Percentiles rank a stretch among this genome's conserved stretches.
phyloP scores from a whole-genome alignment of 2,888 invertebrate genomes.

The Trypoxylon attenuatum region DNA sequence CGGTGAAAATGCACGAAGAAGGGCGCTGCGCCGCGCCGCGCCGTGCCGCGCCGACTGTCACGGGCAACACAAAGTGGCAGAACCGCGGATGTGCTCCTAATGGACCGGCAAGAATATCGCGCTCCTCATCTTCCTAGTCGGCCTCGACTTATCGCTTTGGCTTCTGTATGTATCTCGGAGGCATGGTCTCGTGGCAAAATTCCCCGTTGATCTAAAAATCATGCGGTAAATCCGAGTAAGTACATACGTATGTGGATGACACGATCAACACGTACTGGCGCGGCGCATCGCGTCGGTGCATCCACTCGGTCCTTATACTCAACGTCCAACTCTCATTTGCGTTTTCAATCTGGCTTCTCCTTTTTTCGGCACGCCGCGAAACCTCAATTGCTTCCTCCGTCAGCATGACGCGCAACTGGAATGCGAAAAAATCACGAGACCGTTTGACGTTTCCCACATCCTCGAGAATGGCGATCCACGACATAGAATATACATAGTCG shows the following conservation, averaged over 20 bases:
- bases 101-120: conserved; percentile 57
- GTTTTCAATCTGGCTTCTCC: neutral
- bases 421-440: neutral
- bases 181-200: conserved; percentile 1
- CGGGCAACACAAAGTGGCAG: conserved; percentile 47
- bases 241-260: neutral
- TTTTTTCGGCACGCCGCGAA: neutral
- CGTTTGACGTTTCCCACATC: neutral
- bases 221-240: too few relatives aligned
- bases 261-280: neutral
- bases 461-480: too few relatives aligned
- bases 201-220: conserved; percentile 7
- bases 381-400: too few relatives aligned
- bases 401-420: neutral
- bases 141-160: conserved; percentile 49
- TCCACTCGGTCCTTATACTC: too few relatives aligned
- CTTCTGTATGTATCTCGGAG: conserved; percentile 52
- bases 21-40: too few relatives aligned
- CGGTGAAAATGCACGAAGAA: conserved; percentile 11
- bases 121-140: conserved; percentile 61
- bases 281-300: neutral
- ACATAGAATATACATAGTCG: neutral
- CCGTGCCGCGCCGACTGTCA: conserved; percentile 42
- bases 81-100: conserved; percentile 44
- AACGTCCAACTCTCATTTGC: neutral